These are phyloP conservation scores for Conistra vaccinii DNA, from an alignment of 2,888 invertebrate species.

Conservation along the genomic window DNA sequence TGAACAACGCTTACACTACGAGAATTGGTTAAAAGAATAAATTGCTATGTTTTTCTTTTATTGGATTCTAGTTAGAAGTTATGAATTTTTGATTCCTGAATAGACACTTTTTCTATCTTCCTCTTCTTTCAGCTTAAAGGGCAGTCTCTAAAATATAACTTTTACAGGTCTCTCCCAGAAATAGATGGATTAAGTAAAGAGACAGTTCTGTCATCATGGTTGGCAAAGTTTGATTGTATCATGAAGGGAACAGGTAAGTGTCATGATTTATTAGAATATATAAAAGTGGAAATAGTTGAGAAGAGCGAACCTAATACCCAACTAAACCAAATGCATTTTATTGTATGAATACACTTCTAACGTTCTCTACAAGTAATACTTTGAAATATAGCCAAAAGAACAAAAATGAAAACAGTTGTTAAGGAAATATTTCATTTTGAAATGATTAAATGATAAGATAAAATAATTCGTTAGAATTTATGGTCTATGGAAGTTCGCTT, in stretches of 20 bases:
- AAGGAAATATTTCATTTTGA: neutral
- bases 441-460: conserved; percentile 18
- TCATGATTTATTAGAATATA: conserved; percentile 19
- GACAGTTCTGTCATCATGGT: conserved; percentile 99
- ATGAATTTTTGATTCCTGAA: neutral
- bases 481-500: conserved; percentile 46
- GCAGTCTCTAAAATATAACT: conserved; percentile 23
- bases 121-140: neutral
- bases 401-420: neutral
- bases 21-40: neutral
- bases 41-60: conserved; percentile 1
- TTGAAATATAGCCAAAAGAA: neutral
- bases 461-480: conserved; percentile 1
- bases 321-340: conserved; percentile 1
- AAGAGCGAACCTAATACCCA: conserved; percentile 54
- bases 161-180: conserved; percentile 97
- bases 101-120: neutral
- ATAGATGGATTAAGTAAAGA: conserved; percentile 99
- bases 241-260: conserved; percentile 94
- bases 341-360: neutral
- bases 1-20: neutral
- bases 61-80: neutral
- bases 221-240: conserved; percentile 99
- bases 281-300: conserved; percentile 48
- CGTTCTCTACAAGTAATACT: neutral